phyloP scores from a whole-genome alignment of 2,888 invertebrate genomes.

The Conomelus anceps region DNA sequence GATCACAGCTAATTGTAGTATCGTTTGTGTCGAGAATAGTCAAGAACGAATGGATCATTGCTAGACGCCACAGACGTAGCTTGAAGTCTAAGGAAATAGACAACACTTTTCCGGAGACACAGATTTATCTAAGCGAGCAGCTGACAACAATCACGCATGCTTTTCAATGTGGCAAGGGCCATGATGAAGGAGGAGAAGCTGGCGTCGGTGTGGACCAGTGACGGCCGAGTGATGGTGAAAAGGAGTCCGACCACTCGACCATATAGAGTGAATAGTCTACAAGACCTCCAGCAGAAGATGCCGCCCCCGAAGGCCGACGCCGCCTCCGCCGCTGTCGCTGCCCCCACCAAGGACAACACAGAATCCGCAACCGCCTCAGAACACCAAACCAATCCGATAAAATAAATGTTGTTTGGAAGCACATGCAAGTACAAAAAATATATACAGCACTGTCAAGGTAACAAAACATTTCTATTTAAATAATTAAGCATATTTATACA shows the following conservation, averaged over 20 bases:
- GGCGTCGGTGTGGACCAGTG: background rate
- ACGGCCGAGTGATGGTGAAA: background rate
- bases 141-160: background rate
- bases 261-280: background rate
- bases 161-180: background rate
- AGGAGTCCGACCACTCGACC: background rate
- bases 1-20: background rate
- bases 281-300: background rate
- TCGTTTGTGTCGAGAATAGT: background rate
- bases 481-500: too few species aligned
- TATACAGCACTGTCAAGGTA: too few species aligned
- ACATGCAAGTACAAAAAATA: too few species aligned
- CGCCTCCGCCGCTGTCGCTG: background rate
- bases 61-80: background rate
- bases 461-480: too few species aligned
- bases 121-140: background rate
- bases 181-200: background rate
- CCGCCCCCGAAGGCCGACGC: background rate
- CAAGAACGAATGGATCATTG: background rate
- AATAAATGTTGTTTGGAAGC: too few species aligned
- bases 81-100: background rate
- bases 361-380: background rate
- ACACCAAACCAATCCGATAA: too few species aligned
- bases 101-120: background rate
- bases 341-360: too few species aligned